Evolutionary conservation across 2,888 invertebrate species (phyloP).

Genomic region (Tuberolachnus salignus): DNA sequence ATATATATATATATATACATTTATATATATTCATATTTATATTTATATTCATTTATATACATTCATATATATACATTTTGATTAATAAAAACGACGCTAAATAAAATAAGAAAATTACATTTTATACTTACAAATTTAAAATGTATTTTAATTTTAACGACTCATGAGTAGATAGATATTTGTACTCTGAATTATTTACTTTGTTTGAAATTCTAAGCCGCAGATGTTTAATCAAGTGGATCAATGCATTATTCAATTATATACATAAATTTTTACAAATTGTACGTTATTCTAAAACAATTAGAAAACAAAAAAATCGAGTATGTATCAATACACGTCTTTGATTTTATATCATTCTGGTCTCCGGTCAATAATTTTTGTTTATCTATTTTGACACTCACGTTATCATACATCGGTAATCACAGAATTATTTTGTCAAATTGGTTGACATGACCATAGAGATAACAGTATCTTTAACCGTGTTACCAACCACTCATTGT

Average conservation of each 20-base stretch:
- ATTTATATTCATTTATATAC: too few relatives aligned
- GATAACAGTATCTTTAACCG: too few relatives aligned
- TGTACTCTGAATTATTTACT: neutral
- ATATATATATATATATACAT: too few relatives aligned
- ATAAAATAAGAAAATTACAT: neutral
- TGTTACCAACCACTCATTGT: too few relatives aligned
- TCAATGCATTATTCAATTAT: neutral
- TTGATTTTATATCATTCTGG: neutral
- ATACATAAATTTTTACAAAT: neutral
- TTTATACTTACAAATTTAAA: neutral
- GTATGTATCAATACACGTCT: neutral
- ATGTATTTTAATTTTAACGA: neutral
- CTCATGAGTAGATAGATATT: neutral
- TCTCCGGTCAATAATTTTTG: neutral
- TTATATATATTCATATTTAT: too few relatives aligned
- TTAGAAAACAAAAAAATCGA: neutral
- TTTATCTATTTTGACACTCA: neutral
- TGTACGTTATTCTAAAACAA: neutral
- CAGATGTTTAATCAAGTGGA: neutral
- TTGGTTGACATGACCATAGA: too few relatives aligned
- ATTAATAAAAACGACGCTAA: neutral
- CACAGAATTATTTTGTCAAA: neutral
- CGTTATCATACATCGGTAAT: slow-evolving; percentile 3
- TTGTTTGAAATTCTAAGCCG: neutral
- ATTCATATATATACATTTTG: neutral